Base-by-base conservation (phyloP, 1,140 invertebrate species). In the Glomeris maerens region DNA sequence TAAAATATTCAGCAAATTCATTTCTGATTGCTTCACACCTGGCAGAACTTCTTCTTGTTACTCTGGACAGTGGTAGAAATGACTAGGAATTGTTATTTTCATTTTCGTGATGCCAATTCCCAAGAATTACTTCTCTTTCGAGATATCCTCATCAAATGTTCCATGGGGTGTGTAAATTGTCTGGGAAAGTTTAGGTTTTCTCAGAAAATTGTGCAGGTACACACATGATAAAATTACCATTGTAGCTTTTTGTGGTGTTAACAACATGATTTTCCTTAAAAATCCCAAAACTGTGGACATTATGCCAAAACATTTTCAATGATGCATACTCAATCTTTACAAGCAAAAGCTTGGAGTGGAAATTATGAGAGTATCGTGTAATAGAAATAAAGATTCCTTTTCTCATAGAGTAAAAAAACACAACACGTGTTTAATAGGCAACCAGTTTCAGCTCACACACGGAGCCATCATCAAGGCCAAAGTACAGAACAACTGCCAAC, bases 221-320 rank as follows among this genome's bases (percentile, higher is more conserved):
- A 36, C 31, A 13, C 10, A 13, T 36, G 31, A 36, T 17, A 36
- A 13, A 36, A 36, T 17, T 36, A 36, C 31, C 17, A 36, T 17
- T 36, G 10, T 10, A 13, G 31, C 10, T 36, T 36, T 36, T 36
- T 36, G 10, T 36, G 31, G 10, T 36, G 10, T 17, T 36, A 36
- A 17, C 17, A 36, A 17, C 10, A 36, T 10, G 31, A 17, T n/a
- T 17, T 27, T 41, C 13, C 39, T 27, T 25, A 54, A 47, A n/a
- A 54, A 22, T 21, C 53, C 4, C 38, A 27, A 54, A 25, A 27
- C 22, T 47, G 17, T 7, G 14, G 20, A 3, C 13, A 59, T 25
- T 20, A 66, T 58, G 14, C 59, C 64, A n/a, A n/a, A n/a, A n/a
- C n/a, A n/a, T n/a, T n/a, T n/a, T n/a, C 31, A 13, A 36, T 17